Base-by-base conservation (phyloP, 2,113 vertebrate genomes). In the Salvelinus fontinalis region DNA sequence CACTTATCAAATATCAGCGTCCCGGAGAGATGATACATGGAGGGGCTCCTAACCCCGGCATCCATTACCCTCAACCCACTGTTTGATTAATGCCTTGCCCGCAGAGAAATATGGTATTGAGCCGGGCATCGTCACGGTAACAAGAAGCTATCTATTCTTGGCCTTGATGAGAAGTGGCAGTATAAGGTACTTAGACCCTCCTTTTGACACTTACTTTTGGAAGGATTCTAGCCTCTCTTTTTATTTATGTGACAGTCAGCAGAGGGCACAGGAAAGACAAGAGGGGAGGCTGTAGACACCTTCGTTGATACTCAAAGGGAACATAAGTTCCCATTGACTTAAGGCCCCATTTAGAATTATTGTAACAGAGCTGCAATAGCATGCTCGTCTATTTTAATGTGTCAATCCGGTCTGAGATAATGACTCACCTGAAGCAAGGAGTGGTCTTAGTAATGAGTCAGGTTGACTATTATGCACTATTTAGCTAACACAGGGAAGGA, bases 41-140 rank as follows among this genome's bases (percentile, higher is more conserved):
- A 8, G 69, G 14, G 39, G 24, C 64, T 39, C 44, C 70, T 69
- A 29, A 64, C 60, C 71, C 26, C 29, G 20, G 60, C 65, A 76
- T 81, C 74, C 74, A 44, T 81, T 78, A 78, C 75, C 34, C 69
- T 31, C 57, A 57, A 18, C 75, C 75, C 66, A 34, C 73, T 64
- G 75, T 78, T 66, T 84, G 82, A 84, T 78, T 73, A 75, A 81
- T 73, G 77, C 59, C 57, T 18, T 60, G 39, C 65, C 75, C 79
- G 34, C 14, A 13, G 26, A 79, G 75, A 72, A 76, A 76, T 29
- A 51, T 67, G 44, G 24, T 72, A 76, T 73, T 75, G 26, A 34
- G 48, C 70, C 67, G 34, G 62, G 74, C 70, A 78, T 78, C 70
- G 48, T 70, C 73, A 70, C 75, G 51, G 76, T 67, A 81, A 81